These are phyloP conservation scores for Eptatretus atami DNA, from an alignment of 2,797 vertebrate species.

Conservation along the genomic window DNA sequence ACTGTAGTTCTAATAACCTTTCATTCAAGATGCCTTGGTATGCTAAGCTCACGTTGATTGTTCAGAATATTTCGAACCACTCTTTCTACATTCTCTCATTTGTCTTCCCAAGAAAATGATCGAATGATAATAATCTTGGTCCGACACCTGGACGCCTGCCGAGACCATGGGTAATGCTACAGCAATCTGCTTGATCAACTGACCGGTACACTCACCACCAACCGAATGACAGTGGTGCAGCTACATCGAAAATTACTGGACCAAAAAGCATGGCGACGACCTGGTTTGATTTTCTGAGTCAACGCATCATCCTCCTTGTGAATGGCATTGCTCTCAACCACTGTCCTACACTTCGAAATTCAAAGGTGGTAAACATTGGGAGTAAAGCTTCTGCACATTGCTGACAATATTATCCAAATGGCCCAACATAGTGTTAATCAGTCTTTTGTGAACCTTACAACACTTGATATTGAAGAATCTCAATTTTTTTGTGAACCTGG, in stretches of 20 bases:
- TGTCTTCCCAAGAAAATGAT: slow-evolving; percentile 68
- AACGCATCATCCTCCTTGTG: slow-evolving; percentile 38
- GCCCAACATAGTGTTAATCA: too few relatives aligned
- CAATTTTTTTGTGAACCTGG: too few relatives aligned
- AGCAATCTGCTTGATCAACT: slow-evolving; percentile 94
- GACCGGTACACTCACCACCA: slow-evolving; percentile 79
- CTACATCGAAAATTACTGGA: slow-evolving; percentile 41
- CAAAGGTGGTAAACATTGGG: slow-evolving; percentile 31
- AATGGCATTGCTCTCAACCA: slow-evolving; percentile 66
- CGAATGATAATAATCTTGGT: slow-evolving; percentile 97
- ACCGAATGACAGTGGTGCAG: slow-evolving; percentile 81
- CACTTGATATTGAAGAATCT: too few relatives aligned
- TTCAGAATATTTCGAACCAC: too few relatives aligned
- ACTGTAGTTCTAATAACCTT: too few relatives aligned
- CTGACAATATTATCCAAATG: too few relatives aligned
- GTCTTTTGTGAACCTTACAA: too few relatives aligned
- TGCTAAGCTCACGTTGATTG: too few relatives aligned
- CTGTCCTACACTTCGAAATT: slow-evolving; percentile 83
- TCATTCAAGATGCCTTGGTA: too few relatives aligned
- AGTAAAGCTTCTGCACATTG: too few relatives aligned
- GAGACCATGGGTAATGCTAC: slow-evolving; percentile 98
- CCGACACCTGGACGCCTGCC: slow-evolving; percentile 67
- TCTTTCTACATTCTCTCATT: background rate
- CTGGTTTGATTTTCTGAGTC: slow-evolving; percentile 30
- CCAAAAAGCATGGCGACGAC: slow-evolving; percentile 62